Base-by-base conservation (phyloP, 2,113 vertebrate genomes). In the Guaruba guarouba region DNA sequence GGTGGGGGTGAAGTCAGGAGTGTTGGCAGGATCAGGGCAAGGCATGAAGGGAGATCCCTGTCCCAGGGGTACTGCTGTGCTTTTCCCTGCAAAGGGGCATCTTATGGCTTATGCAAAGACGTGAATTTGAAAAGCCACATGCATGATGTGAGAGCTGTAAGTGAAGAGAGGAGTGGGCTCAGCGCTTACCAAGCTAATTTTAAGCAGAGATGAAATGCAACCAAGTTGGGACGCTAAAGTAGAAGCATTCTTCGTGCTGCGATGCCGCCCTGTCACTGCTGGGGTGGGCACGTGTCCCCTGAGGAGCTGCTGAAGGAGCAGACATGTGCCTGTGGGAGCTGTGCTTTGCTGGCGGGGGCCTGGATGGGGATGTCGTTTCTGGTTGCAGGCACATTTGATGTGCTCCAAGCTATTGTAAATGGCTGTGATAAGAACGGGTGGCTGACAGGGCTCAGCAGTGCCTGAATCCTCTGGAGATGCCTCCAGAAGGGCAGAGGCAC, bases 21-120 rank as follows among this genome's bases (percentile, higher is more conserved):
- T 12, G 44, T 52, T 16, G 12, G 61, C 25, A 39, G 62, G 55
- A 7, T 22, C 3, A 1, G 6, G 15, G 24, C 24, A 28, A n/a
- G 20, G 4, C 0, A 0, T 12, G 17, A 35, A 63, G 31, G 35
- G 31, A 18, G 27, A 13, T 54, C 29, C 24, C 23, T 0, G 1
- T 44, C 13, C 62, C 11, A 3, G 37, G 51, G 24, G 24, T 52
- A 54, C 20, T 43, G 20, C 20, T 0, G 0, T 17, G 37, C 76
- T 63, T 61, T 23, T 35, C 25, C 25, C 27, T 17, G 31, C n/a
- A 33, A 55, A 62, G 25, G 41, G 31, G 5, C 22, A 9, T 28
- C 25, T 41, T 17, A 10, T 3, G 22, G 22, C 68, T 51, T 11
- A 1, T 3, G 15, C 31, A 23, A 35, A 18, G 54, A 20, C 1